Percentiles rank a stretch among this genome's conserved stretches.
phyloP scores from a whole-genome alignment of 2,113 vertebrate genomes.

The Actenoides hombroni region DNA sequence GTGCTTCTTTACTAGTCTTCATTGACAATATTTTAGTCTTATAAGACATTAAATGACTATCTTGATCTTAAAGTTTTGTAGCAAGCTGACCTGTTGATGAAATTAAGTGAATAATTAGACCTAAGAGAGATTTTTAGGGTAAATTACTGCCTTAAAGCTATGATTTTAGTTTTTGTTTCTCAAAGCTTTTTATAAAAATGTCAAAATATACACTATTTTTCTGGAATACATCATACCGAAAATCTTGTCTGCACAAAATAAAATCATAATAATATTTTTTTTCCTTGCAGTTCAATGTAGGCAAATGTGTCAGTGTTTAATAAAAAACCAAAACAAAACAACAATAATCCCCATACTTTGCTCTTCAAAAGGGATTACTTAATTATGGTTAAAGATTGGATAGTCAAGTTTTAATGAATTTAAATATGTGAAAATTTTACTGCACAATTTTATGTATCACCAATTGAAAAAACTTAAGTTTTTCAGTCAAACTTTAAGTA shows the following conservation, averaged over 20 bases:
- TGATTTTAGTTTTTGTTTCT: background rate
- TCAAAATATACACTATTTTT: background rate
- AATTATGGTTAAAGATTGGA: background rate
- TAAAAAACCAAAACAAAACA: background rate
- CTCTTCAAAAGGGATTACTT: background rate
- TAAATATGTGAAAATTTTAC: background rate
- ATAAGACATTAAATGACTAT: background rate
- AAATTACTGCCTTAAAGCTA: background rate
- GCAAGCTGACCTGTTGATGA: background rate
- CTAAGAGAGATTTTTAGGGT: background rate
- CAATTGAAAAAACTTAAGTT: background rate
- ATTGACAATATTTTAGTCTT: background rate
- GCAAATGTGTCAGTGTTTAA: background rate
- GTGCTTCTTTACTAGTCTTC: background rate
- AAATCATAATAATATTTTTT: background rate
- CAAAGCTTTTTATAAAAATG: background rate
- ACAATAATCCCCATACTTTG: background rate
- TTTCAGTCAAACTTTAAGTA: background rate
- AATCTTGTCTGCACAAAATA: background rate
- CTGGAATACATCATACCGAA: background rate
- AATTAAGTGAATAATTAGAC: background rate
- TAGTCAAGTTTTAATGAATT: background rate
- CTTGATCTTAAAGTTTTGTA: background rate
- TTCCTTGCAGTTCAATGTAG: background rate
- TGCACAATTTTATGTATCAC: background rate